These are phyloP conservation scores for Acleris cristana DNA, from an alignment of 2,888 invertebrate genomes.

Conservation along the genomic window DNA sequence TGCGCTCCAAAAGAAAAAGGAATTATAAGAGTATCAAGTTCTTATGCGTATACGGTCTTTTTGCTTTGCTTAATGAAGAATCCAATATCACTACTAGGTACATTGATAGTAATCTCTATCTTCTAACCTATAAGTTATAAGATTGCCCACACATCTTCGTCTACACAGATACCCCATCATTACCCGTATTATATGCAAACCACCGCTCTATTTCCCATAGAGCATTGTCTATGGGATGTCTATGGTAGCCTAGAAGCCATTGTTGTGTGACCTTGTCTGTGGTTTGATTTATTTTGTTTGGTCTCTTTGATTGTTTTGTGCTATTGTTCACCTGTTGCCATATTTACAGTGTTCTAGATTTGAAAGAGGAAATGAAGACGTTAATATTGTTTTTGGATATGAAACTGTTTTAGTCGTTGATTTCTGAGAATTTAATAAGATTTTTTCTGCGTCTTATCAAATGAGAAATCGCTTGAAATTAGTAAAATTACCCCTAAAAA, in stretches of 20 bases:
- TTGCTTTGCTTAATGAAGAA: neutral
- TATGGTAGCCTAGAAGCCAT: constrained; percentile 38
- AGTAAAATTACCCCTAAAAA: too few relatives aligned
- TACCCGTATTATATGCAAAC: constrained; percentile 36
- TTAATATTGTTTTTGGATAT: too few relatives aligned
- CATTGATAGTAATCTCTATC: neutral
- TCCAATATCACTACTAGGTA: neutral
- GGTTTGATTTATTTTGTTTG: constrained; percentile 36
- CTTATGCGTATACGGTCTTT: too few relatives aligned
- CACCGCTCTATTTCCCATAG: constrained; percentile 34
- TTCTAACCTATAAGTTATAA: neutral
- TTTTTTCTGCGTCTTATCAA: too few relatives aligned
- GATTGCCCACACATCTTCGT: neutral
- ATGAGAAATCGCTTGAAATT: too few relatives aligned
- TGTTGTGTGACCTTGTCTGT: constrained; percentile 36
- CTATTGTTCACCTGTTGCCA: constrained; percentile 30
- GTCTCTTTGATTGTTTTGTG: constrained; percentile 22
- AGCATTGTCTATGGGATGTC: constrained; percentile 35
- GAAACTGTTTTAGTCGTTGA: too few relatives aligned
- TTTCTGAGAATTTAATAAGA: too few relatives aligned
- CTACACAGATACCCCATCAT: constrained; percentile 10
- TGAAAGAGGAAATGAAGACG: neutral
- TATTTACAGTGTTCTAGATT: neutral
- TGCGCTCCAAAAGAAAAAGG: too few relatives aligned
- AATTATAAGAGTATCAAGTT: too few relatives aligned